Percentiles rank a stretch among this genome's conserved stretches.
Evolutionary conservation across 2,113 vertebrate species (phyloP).

Genomic region (Clarias macrocephalus): DNA sequence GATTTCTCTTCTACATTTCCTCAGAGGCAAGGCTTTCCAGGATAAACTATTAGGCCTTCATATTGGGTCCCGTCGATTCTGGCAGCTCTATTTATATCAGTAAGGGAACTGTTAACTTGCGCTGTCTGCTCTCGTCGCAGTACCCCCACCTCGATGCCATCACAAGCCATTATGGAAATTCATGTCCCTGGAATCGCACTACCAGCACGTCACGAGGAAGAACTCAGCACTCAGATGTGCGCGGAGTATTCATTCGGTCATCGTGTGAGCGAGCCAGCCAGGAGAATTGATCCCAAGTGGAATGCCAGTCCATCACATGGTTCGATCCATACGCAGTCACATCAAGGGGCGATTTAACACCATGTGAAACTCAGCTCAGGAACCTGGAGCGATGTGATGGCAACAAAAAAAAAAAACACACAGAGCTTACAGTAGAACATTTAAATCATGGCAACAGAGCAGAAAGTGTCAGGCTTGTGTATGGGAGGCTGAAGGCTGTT

Average conservation of each 20-base stretch:
- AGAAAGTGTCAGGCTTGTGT: not conserved
- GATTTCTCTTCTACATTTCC: not conserved
- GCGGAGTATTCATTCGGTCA: not conserved
- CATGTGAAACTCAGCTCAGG: not conserved
- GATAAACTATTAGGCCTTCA: constrained; percentile 23
- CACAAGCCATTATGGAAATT: constrained; percentile 51
- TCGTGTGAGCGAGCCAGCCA: not conserved
- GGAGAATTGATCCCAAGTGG: not conserved
- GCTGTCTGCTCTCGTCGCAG: constrained; percentile 31
- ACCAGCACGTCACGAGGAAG: constrained; percentile 30
- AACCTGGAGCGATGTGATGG: not conserved
- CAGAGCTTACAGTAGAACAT: not conserved
- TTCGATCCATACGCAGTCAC: not conserved
- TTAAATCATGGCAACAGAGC: not conserved
- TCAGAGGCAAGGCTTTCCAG: not conserved
- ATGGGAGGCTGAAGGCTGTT: constrained; percentile 23
- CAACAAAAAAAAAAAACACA: not conserved
- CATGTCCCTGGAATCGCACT: constrained; percentile 36
- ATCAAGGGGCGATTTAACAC: not conserved
- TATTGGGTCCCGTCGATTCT: constrained; percentile 25
- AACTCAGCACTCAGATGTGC: constrained; percentile 13
- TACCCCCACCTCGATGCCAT: constrained; percentile 33
- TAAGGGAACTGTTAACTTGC: constrained; percentile 34
- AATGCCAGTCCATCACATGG: not conserved
- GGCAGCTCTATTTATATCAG: constrained; percentile 51